Percentiles rank a stretch among this genome's conserved stretches.
These are phyloP conservation scores for Pseudochromis fuscus DNA, from an alignment of 2,797 vertebrate genomes.

Conservation along the genomic window DNA sequence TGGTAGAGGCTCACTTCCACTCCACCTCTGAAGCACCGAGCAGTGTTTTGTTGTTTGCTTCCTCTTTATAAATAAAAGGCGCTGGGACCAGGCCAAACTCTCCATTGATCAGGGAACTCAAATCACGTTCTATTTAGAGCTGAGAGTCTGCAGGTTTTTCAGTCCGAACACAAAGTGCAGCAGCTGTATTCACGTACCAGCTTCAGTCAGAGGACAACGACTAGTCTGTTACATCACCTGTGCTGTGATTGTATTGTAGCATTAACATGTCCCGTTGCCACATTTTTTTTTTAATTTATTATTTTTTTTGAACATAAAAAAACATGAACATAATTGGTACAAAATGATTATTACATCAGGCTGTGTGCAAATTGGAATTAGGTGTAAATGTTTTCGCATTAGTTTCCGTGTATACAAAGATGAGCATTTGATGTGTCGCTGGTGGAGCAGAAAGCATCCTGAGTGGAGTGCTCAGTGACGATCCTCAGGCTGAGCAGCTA, in stretches of 20 bases:
- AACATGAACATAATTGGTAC: neutral
- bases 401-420: constrained; percentile 6
- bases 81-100: constrained; percentile 21
- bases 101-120: constrained; percentile 40
- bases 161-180: constrained; percentile 11
- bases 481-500: constrained; percentile 5
- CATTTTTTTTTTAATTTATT: too few relatives aligned
- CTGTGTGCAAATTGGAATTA: neutral
- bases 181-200: constrained; percentile 33
- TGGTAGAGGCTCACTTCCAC: neutral
- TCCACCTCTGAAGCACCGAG: neutral
- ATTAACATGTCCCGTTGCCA: too few relatives aligned
- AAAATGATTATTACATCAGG: neutral
- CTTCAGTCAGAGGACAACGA: constrained; percentile 1
- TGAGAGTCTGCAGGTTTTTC: constrained; percentile 39
- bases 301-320: too few relatives aligned
- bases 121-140: constrained; percentile 39
- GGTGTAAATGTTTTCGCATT: constrained; percentile 5
- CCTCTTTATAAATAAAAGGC: neutral
- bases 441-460: neutral
- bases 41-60: neutral
- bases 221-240: constrained; percentile 1
- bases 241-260: constrained; percentile 1
- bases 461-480: neutral
- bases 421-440: neutral